Evolutionary conservation across 1,140 invertebrate species (phyloP).

Genomic region (Scylla paramamosain): DNA sequence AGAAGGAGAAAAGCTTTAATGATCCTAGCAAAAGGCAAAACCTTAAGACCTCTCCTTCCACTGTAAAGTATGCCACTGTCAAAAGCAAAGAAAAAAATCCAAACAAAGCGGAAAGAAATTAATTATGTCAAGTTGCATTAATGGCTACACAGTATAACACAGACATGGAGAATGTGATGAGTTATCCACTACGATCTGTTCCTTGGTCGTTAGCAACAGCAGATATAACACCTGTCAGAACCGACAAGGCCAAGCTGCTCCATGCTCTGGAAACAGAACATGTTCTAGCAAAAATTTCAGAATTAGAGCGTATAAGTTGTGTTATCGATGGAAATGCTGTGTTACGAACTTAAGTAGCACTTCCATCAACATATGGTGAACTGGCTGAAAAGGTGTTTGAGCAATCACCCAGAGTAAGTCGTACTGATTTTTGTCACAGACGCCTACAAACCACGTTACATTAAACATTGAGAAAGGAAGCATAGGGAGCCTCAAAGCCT

Average conservation of each 20-base stretch:
- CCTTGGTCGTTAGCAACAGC: slow-evolving; percentile 35
- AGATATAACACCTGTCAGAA: slow-evolving; percentile 2
- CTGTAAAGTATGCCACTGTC: slow-evolving; percentile 28
- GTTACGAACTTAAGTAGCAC: slow-evolving; percentile 23
- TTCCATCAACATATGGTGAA: slow-evolving; percentile 35
- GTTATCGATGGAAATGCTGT: slow-evolving; percentile 35
- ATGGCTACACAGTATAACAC: slow-evolving; percentile 9
- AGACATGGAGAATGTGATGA: slow-evolving; percentile 30
- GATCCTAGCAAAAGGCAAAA: slow-evolving; percentile 28
- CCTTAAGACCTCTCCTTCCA: slow-evolving; percentile 30
- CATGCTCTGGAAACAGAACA: slow-evolving; percentile 32
- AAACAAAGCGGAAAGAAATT: slow-evolving; percentile 7
- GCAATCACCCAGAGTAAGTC: slow-evolving; percentile 11
- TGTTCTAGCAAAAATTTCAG: neutral
- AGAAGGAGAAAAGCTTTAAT: slow-evolving; percentile 39
- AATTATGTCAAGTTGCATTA: slow-evolving; percentile 17
- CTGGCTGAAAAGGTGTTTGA: slow-evolving; percentile 22
- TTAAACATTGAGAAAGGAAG: slow-evolving; percentile 26
- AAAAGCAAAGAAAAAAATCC: slow-evolving; percentile 25
- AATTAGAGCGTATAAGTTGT: slow-evolving; percentile 16
- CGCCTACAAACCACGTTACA: slow-evolving; percentile 22
- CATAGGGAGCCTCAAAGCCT: slow-evolving; percentile 22
- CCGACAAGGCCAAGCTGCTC: slow-evolving; percentile 34
- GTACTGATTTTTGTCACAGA: slow-evolving; percentile 39
- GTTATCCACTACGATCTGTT: slow-evolving; percentile 26